Conservation (phyloP, 2,888 invertebrate species). For the Laspeyria flexula region DNA sequence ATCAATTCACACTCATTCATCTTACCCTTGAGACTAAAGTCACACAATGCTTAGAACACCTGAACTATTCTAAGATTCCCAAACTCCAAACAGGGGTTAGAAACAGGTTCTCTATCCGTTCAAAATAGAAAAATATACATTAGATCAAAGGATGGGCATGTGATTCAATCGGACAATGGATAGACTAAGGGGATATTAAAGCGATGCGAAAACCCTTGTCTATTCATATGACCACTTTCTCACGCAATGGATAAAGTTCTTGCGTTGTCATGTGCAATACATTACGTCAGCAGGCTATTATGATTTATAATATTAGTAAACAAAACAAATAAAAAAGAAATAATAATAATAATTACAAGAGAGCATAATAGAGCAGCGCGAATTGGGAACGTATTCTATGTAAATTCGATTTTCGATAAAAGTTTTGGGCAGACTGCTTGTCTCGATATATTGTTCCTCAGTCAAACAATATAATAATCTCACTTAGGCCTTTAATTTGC, state of each 20-base stretch:
- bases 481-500: too few species aligned
- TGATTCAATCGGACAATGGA: conserved; percentile 52
- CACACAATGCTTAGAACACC: conserved; percentile 50
- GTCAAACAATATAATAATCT: too few species aligned
- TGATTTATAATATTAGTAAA: conserved; percentile 18
- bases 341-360: neutral
- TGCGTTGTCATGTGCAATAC: conserved; percentile 37
- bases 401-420: too few species aligned
- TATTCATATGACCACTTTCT: conserved; percentile 65
- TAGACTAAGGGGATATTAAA: conserved; percentile 45
- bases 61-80: conserved; percentile 52
- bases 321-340: conserved; percentile 1
- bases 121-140: conserved; percentile 70
- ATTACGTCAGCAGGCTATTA: conserved; percentile 21
- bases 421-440: too few species aligned
- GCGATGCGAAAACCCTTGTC: conserved; percentile 63
- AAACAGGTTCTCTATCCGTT: conserved; percentile 74
- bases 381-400: too few species aligned
- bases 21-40: conserved; percentile 31
- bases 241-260: conserved; percentile 60
- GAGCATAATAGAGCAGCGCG: too few species aligned
- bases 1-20: conserved; percentile 14
- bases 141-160: conserved; percentile 60
- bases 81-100: conserved; percentile 47
- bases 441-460: too few species aligned